Evolutionary conservation across 2,113 vertebrate genomes (phyloP).

Genomic region (Laticauda colubrina): DNA sequence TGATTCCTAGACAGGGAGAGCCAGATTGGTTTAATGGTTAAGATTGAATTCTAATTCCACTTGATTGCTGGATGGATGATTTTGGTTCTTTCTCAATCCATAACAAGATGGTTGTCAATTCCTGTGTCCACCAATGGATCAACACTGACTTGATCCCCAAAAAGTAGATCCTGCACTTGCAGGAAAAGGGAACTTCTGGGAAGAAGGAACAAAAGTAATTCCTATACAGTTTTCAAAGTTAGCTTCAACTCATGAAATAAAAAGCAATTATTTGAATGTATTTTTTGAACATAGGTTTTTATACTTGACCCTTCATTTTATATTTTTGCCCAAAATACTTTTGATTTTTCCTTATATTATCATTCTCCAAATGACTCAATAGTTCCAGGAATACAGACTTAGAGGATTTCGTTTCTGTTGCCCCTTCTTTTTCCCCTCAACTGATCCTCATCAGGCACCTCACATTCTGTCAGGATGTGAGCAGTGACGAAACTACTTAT

Average conservation of each 20-base stretch:
- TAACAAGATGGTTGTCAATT: background rate
- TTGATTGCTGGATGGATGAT: background rate
- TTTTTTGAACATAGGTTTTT: background rate
- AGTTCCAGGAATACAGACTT: background rate
- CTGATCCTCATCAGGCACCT: background rate
- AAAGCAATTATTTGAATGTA: background rate
- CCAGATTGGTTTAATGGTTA: background rate
- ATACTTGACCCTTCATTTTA: background rate
- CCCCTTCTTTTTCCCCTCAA: background rate
- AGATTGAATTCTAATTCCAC: background rate
- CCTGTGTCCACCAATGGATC: background rate
- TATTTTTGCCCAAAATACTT: background rate
- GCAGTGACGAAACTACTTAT: background rate
- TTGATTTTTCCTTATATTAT: background rate
- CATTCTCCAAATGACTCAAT: background rate
- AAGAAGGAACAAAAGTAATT: background rate
- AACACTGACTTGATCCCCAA: background rate
- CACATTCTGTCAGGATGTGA: background rate
- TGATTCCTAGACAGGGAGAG: background rate
- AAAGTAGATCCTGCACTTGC: background rate
- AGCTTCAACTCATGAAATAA: background rate
- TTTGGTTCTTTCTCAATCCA: background rate
- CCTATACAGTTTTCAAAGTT: background rate
- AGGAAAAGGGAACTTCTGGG: background rate
- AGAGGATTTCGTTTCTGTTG: background rate